Conservation (phyloP, 2,888 invertebrate genomes). For the Nineta flava region DNA sequence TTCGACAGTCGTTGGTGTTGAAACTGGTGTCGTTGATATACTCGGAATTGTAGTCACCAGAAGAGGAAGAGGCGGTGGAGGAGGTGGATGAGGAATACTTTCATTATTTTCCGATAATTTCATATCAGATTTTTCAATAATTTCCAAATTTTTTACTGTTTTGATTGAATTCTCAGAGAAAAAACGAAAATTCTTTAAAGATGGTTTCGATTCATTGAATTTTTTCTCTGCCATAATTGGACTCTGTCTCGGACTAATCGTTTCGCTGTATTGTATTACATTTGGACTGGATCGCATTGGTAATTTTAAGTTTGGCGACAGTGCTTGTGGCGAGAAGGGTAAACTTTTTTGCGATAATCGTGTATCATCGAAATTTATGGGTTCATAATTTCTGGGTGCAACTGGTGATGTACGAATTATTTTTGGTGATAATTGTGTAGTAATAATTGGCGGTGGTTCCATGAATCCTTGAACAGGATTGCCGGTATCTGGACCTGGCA, state of each 20-base stretch:
- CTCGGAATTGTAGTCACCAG: slow-evolving; percentile 11
- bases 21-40: slow-evolving; percentile 8
- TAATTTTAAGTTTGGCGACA: neutral
- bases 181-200: slow-evolving; percentile 4
- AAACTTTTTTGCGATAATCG: neutral
- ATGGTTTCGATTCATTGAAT: neutral
- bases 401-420: slow-evolving; percentile 4
- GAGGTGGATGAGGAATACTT: slow-evolving; percentile 5
- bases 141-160: slow-evolving; percentile 6
- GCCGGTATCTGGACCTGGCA: slow-evolving; percentile 51
- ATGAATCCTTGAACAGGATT: slow-evolving; percentile 9
- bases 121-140: slow-evolving; percentile 16
- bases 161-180: slow-evolving; percentile 4
- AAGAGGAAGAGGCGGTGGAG: slow-evolving; percentile 1
- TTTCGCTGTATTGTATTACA: neutral
- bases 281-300: neutral
- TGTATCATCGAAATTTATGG: neutral
- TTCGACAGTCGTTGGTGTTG: slow-evolving; percentile 24
- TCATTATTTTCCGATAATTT: neutral
- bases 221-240: neutral
- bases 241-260: neutral
- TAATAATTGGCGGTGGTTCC: slow-evolving; percentile 20
- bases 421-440: slow-evolving; percentile 3
- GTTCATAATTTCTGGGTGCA: neutral
- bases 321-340: neutral